phyloP scores from a whole-genome alignment of 2,888 invertebrate species.

The Myopa tessellatipennis region DNA sequence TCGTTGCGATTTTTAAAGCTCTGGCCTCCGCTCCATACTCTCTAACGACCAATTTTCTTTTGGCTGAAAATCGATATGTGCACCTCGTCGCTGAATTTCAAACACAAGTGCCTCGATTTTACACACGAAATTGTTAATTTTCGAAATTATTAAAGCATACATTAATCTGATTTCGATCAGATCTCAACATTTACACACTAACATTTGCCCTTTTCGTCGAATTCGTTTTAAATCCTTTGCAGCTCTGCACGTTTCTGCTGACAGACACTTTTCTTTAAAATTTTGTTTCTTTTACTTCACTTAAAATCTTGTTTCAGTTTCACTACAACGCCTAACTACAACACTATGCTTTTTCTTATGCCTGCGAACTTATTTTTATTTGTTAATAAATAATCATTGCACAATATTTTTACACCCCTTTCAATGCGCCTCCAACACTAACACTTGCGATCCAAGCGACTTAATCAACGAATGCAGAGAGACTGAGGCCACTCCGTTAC shows the following conservation, averaged over 20 bases:
- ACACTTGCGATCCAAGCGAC: slow-evolving; percentile 47
- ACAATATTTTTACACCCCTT: slow-evolving; percentile 15
- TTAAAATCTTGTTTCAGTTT: background rate
- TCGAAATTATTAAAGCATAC: background rate
- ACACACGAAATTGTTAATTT: slow-evolving; percentile 8
- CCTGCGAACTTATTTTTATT: background rate
- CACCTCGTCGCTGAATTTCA: slow-evolving; percentile 19
- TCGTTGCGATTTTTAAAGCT: slow-evolving; percentile 15
- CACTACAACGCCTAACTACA: background rate
- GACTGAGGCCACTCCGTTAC: slow-evolving; percentile 44
- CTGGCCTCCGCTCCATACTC: slow-evolving; percentile 13
- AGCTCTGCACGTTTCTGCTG: slow-evolving; percentile 13
- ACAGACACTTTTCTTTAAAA: slow-evolving; percentile 24
- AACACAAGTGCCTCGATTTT: slow-evolving; percentile 11
- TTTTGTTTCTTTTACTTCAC: background rate
- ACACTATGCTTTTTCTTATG: background rate
- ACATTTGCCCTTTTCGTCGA: slow-evolving; percentile 1
- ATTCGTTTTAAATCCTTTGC: background rate
- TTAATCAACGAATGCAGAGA: slow-evolving; percentile 49
- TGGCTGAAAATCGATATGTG: slow-evolving; percentile 59
- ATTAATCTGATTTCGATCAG: background rate
- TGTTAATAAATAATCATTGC: slow-evolving; percentile 26
- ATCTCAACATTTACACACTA: background rate
- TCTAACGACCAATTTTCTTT: slow-evolving; percentile 41
- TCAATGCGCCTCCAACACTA: slow-evolving; percentile 3